Base-by-base conservation (phyloP, 2,888 invertebrate genomes). In the Calliopum simillimum region DNA sequence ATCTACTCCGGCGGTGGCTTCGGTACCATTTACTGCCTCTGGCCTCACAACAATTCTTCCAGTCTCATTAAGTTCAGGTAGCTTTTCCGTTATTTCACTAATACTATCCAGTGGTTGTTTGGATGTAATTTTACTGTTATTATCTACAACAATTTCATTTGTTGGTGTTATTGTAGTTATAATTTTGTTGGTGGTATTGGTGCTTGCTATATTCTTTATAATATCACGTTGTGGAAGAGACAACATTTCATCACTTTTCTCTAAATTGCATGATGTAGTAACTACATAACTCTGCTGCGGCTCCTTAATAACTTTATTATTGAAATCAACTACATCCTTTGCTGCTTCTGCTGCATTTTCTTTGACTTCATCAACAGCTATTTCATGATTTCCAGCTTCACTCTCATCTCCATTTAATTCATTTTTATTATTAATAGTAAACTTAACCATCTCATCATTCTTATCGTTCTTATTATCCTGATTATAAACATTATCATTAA, bases 71-170 rank as follows among this genome's bases (percentile, higher is more conserved):
- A 71, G 70, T 80, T 83, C 82, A 81, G 85, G 84, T 83, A 85
- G 81, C 81, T 83, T 85, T 80, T 82, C 84, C 77, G 83, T 84
- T 78, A 85, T 80, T 81, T 85, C 85, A 80, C 81, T 83, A 82
- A 85, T 85, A 84, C 85, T 85, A 81, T 82, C 82, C 80, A 85
- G 82, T 78, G 62, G 16, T 53, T 61, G 25, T 16, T 23, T 33
- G 14, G 51, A 13, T 14, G 14, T 23, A 58, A 58, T 75, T 71
- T 56, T 76, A 69, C 51, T 64, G 70, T 74, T 75, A 75, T 72
- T 69, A 72, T 71, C 51, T 61, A 67, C 68, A 59, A 59, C 66
- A 16, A 47, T 46, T 41, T 68, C 65, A 58, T 62, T 23, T 61
- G 44, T 56, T 49, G 65, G 55, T 58, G 66, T 47, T 69, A 49